Percentiles rank a stretch among this genome's conserved stretches.
phyloP scores from a whole-genome alignment of 2,113 vertebrate species.

The Cisticola juncidis region DNA sequence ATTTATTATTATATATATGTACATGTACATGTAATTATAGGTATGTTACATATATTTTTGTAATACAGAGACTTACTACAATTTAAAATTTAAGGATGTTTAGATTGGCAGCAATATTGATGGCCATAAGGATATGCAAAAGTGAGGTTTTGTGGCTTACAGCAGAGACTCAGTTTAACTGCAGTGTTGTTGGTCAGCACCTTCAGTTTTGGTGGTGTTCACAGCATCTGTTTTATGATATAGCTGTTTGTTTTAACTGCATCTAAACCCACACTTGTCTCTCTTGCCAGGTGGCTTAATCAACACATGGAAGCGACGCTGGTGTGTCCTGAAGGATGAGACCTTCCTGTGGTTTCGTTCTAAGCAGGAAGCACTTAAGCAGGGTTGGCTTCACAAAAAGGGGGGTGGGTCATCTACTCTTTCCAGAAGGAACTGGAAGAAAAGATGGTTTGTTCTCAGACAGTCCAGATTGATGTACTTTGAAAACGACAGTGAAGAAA shows the following conservation, averaged over 20 bases:
- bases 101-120: neutral
- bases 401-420: slow-evolving; percentile 94
- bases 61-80: neutral
- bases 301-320: slow-evolving; percentile 94
- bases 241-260: neutral
- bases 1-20: neutral
- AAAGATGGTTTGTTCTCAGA: slow-evolving; percentile 95
- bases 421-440: slow-evolving; percentile 96
- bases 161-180: neutral
- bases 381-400: slow-evolving; percentile 97
- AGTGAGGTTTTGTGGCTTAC: neutral
- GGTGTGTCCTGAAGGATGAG: slow-evolving; percentile 98
- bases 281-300: slow-evolving; percentile 87
- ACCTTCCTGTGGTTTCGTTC: slow-evolving; percentile 98
- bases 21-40: neutral
- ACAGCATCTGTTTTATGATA: neutral
- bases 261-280: neutral
- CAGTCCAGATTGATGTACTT: slow-evolving; percentile 96
- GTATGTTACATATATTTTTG: neutral
- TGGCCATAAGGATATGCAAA: neutral
- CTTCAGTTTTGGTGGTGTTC: neutral
- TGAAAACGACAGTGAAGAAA: slow-evolving; percentile 93
- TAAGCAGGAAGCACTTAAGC: slow-evolving; percentile 97
- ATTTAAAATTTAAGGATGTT: neutral
- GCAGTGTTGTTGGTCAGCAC: neutral